Conservation (phyloP, 2,113 vertebrate genomes). For the Erythrocercus mccallii region DNA sequence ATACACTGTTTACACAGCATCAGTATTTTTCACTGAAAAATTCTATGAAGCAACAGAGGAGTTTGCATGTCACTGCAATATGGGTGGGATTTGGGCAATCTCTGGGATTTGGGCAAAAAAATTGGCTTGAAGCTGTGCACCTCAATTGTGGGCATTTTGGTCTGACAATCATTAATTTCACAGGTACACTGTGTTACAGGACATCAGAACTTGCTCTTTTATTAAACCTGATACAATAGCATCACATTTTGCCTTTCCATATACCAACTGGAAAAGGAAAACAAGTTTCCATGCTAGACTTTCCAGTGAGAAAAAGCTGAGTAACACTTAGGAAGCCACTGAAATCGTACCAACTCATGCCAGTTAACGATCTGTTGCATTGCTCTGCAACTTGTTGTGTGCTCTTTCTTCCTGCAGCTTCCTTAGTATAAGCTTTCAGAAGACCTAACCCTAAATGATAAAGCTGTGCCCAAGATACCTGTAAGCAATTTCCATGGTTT, state of each 20-base stretch:
- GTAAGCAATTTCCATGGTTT: background rate
- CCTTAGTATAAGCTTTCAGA: background rate
- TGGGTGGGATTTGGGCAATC: background rate
- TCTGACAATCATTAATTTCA: background rate
- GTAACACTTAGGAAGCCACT: background rate
- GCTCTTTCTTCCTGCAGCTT: background rate
- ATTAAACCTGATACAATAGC: background rate
- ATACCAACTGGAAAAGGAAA: background rate
- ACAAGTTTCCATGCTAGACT: background rate
- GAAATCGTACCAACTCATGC: background rate
- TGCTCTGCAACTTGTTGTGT: background rate
- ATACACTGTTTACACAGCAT: accelerated
- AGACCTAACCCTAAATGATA: background rate
- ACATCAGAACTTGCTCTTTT: background rate
- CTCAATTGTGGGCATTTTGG: background rate
- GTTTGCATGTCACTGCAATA: background rate
- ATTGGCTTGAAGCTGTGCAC: background rate
- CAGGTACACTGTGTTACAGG: background rate
- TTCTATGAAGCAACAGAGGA: background rate
- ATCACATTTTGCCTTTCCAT: background rate
- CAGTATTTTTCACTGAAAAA: background rate
- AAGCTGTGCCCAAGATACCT: background rate
- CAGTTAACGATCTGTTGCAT: background rate
- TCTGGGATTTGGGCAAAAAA: background rate
- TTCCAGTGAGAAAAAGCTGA: background rate